Percentiles rank a stretch among this genome's conserved stretches.
These are phyloP conservation scores for Helicoverpa zea DNA, from an alignment of 1,140 invertebrate species.

Conservation along the genomic window DNA sequence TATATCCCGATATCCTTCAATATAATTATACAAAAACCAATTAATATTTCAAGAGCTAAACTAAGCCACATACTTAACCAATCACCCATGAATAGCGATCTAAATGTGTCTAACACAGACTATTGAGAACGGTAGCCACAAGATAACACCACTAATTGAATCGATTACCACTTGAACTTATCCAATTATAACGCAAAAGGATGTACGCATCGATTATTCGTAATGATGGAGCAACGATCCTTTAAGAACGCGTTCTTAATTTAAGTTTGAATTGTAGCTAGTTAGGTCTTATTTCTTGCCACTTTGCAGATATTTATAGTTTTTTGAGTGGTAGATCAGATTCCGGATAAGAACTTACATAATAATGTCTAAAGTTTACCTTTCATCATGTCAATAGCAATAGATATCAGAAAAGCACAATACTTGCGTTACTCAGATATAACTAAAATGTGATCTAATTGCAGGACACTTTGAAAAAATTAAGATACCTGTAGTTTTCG, in stretches of 20 bases:
- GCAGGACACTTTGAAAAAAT: too few relatives aligned
- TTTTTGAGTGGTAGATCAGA: too few relatives aligned
- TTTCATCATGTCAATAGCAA: too few relatives aligned
- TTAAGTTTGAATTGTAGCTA: neutral
- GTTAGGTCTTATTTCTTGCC: neutral
- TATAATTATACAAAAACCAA: too few relatives aligned
- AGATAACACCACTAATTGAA: slow-evolving; percentile 37
- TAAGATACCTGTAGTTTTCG: too few relatives aligned
- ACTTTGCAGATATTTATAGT: too few relatives aligned
- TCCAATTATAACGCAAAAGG: slow-evolving; percentile 23
- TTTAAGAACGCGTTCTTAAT: neutral
- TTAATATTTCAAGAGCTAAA: slow-evolving; percentile 14
- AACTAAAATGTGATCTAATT: too few relatives aligned
- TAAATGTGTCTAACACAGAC: neutral
- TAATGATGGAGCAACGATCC: neutral
- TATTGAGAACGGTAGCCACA: slow-evolving; percentile 22
- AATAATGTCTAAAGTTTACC: too few relatives aligned
- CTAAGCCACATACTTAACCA: slow-evolving; percentile 14
- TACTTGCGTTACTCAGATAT: too few relatives aligned
- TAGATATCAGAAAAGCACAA: too few relatives aligned
- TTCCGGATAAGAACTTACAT: too few relatives aligned
- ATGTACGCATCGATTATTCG: slow-evolving; percentile 4
- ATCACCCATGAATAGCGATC: slow-evolving; percentile 1
- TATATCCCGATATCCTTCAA: too few relatives aligned
- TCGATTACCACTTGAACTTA: slow-evolving; percentile 37